phyloP scores from a whole-genome alignment of 2,888 invertebrate species.

The Coenonympha arcania region DNA sequence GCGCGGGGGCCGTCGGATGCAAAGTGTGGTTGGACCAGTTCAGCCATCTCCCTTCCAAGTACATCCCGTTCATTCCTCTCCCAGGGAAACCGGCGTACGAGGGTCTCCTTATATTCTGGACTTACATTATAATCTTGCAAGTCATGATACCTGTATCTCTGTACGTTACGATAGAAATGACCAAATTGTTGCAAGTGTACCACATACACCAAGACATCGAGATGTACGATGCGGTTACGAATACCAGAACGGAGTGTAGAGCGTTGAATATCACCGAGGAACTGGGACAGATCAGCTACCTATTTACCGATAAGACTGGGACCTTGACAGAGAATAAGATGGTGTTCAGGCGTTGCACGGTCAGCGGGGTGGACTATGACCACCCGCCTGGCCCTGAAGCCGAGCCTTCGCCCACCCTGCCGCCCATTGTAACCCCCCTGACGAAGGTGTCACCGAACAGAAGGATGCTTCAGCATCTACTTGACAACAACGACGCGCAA shows the following conservation, averaged over 20 bases:
- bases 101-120: constrained; percentile 93
- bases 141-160: constrained; percentile 97
- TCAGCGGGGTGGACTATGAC: constrained; percentile 91
- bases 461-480: constrained; percentile 58
- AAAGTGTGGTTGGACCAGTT: constrained; percentile 86
- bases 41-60: constrained; percentile 50
- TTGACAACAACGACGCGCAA: constrained; percentile 56
- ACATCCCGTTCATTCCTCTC: constrained; percentile 79
- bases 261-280: constrained; percentile 98
- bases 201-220: constrained; percentile 93
- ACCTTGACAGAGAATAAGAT: constrained; percentile 98
- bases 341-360: constrained; percentile 93
- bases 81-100: constrained; percentile 78
- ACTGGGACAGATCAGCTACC: constrained; percentile 90
- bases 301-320: constrained; percentile 98
- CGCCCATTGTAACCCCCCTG: constrained; percentile 61
- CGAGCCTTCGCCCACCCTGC: constrained; percentile 72
- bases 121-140: constrained; percentile 95
- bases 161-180: constrained; percentile 97
- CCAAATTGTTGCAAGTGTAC: constrained; percentile 95
- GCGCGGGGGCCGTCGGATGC: constrained; percentile 92
- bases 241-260: constrained; percentile 85
- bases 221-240: constrained; percentile 87
- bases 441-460: constrained; percentile 65
- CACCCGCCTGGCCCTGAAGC: constrained; percentile 84